Evolutionary conservation across 2,113 vertebrate genomes (phyloP).

Genomic region (Gallinago undulata): DNA sequence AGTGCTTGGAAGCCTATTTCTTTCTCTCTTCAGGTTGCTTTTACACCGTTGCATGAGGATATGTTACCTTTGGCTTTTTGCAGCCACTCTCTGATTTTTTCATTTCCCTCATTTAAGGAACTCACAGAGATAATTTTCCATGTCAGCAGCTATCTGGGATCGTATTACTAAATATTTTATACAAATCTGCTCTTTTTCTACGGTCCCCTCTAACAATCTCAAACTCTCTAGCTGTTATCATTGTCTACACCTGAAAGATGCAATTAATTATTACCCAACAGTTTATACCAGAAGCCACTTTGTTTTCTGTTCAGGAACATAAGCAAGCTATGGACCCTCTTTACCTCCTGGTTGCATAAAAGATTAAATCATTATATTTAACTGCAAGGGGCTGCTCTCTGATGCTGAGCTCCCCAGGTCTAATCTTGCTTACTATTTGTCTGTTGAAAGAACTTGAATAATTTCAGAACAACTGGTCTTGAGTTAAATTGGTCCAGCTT

Average conservation of each 20-base stretch:
- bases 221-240: neutral
- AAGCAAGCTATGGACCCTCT: neutral
- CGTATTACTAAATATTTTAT: neutral
- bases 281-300: neutral
- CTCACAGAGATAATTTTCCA: neutral
- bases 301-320: neutral
- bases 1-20: neutral
- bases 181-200: neutral
- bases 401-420: neutral
- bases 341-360: neutral
- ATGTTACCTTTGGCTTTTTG: neutral
- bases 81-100: neutral
- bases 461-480: slow-evolving; percentile 13
- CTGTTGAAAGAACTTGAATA: slow-evolving; percentile 9
- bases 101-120: neutral
- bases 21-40: neutral
- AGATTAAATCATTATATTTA: slow-evolving; percentile 4
- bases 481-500: neutral
- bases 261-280: neutral
- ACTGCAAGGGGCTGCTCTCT: neutral
- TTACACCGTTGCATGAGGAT: accelerated
- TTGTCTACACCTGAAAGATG: neutral
- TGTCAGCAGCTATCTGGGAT: slow-evolving; percentile 5
- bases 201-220: neutral
- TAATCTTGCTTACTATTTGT: neutral